Percentiles rank a stretch among this genome's conserved stretches.
Conservation (phyloP, 1,140 invertebrate genomes). For the Tetramorium parvispinum region DNA sequence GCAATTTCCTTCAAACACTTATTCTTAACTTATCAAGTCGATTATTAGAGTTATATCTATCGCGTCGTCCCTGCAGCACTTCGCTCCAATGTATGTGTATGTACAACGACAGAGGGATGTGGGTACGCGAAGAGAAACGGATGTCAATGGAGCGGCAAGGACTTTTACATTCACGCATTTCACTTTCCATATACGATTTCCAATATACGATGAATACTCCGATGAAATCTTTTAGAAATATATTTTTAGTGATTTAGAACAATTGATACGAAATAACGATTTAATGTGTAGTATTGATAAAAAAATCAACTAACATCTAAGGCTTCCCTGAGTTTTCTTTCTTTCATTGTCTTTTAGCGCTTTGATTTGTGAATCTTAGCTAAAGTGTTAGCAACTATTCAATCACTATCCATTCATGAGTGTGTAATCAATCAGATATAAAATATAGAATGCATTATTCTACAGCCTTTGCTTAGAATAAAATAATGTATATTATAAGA, state of each 20-base stretch:
- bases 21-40: conserved; percentile 3
- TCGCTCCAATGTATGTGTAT: conserved; percentile 41
- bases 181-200: conserved; percentile 1
- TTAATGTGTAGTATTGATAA: not conserved
- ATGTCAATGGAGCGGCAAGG: conserved; percentile 37
- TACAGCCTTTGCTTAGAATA: conserved; percentile 60
- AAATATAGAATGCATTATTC: conserved; percentile 52
- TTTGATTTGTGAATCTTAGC: conserved; percentile 14
- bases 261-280: conserved; percentile 16
- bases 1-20: conserved; percentile 12
- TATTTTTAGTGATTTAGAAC: conserved; percentile 23
- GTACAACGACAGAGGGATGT: conserved; percentile 32
- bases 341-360: conserved; percentile 9
- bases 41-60: conserved; percentile 41
- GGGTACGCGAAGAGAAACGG: conserved; percentile 22
- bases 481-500: conserved; percentile 59
- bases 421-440: conserved; percentile 48
- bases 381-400: conserved; percentile 16
- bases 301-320: conserved; percentile 6
- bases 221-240: conserved; percentile 21
- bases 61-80: conserved; percentile 60
- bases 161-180: conserved; percentile 24
- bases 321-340: not conserved
- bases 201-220: conserved; percentile 33
- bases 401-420: conserved; percentile 13